Percentiles rank a stretch among this genome's conserved stretches.
Evolutionary conservation across 1,140 invertebrate genomes (phyloP).

Genomic region (Trichoplusia ni): DNA sequence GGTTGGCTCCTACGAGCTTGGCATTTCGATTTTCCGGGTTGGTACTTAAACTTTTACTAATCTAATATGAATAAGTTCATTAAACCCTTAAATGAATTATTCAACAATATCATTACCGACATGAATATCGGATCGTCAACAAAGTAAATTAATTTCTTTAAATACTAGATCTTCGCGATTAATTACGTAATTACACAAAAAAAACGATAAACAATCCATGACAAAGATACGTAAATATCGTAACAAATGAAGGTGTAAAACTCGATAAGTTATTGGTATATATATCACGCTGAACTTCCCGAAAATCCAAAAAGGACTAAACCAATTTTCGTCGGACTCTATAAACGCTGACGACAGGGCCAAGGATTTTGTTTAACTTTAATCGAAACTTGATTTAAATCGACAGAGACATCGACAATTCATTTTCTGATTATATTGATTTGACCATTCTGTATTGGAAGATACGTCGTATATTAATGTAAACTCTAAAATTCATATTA

Average conservation of each 20-base stretch:
- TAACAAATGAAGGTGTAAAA: conserved; percentile 17
- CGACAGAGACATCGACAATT: neutral
- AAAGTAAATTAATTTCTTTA: no score
- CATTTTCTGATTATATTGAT: conserved; percentile 13
- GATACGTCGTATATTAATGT: no score
- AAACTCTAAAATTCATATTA: no score
- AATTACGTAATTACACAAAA: neutral
- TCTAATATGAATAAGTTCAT: no score
- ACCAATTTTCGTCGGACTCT: conserved; percentile 6
- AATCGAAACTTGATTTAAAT: conserved; percentile 22
- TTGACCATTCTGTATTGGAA: no score
- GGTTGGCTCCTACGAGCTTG: no score
- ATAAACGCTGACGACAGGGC: neutral
- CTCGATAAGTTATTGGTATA: neutral
- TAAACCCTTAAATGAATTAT: no score
- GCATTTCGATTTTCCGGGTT: no score
- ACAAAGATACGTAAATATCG: neutral
- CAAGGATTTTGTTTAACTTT: conserved; percentile 7
- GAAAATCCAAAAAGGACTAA: conserved; percentile 8
- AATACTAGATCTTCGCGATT: no score
- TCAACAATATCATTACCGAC: no score
- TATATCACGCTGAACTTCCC: conserved; percentile 7
- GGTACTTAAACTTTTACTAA: no score
- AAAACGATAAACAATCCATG: neutral
- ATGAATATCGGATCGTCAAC: no score